Evolutionary conservation across 2,113 vertebrate genomes (phyloP).

Genomic region (Alosa alosa): DNA sequence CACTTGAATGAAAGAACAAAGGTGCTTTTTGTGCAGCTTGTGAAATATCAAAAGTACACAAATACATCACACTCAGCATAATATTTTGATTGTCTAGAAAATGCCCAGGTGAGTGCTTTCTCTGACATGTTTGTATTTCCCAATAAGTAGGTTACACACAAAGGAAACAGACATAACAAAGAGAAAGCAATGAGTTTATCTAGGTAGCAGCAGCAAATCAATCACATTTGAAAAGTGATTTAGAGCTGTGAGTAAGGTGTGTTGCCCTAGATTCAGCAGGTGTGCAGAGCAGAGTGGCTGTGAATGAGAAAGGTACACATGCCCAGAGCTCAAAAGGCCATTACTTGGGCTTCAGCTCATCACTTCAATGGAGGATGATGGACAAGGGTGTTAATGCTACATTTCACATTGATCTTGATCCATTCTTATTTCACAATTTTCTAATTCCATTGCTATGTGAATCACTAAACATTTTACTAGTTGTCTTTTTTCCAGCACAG

Average conservation of each 20-base stretch:
- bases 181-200: conserved; percentile 2
- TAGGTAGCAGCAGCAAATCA: neutral
- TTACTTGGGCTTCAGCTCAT: conserved; percentile 29
- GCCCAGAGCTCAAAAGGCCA: conserved; percentile 40
- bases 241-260: conserved; percentile 24
- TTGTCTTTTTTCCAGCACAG: neutral
- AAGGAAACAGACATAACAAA: neutral
- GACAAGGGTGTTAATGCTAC: neutral
- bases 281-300: conserved; percentile 21
- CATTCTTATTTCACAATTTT: neutral
- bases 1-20: neutral
- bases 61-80: neutral
- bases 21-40: neutral
- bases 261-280: conserved; percentile 46
- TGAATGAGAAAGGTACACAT: conserved; percentile 22
- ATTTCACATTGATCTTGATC: neutral
- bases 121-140: neutral
- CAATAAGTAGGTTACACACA: neutral
- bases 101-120: neutral
- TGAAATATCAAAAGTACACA: neutral
- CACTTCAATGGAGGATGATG: conserved; percentile 7
- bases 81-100: conserved; percentile 31
- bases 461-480: neutral
- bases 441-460: too few relatives aligned
- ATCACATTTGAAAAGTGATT: conserved; percentile 32